phyloP scores from a whole-genome alignment of 2,888 invertebrate genomes.

The Coelinius sp. region DNA sequence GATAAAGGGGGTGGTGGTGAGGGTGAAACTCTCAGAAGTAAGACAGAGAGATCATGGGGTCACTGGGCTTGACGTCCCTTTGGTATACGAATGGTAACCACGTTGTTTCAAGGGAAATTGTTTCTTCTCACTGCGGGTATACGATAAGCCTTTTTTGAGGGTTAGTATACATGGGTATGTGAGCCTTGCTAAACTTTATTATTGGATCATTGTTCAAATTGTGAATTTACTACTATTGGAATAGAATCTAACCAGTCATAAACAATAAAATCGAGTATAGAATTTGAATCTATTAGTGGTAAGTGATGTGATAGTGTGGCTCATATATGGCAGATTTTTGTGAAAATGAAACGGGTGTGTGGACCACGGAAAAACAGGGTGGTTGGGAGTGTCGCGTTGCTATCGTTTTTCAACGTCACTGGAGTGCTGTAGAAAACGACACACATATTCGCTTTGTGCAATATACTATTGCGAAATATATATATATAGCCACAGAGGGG shows the following conservation, averaged over 20 bases:
- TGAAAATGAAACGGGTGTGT: constrained; percentile 3
- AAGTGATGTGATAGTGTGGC: not conserved
- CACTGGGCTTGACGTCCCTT: constrained; percentile 45
- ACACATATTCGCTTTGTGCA: constrained; percentile 41
- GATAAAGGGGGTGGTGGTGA: constrained; percentile 2
- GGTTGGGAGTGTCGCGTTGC: constrained; percentile 25
- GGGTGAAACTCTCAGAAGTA: not conserved
- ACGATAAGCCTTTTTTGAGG: constrained; percentile 45
- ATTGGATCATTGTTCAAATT: too few species aligned
- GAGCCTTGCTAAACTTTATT: too few species aligned
- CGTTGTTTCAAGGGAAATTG: constrained; percentile 45
- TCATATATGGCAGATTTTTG: not conserved
- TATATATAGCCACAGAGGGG: not conserved
- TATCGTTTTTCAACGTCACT: constrained; percentile 39
- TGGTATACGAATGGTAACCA: constrained; percentile 37
- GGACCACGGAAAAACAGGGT: not conserved
- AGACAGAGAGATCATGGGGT: constrained; percentile 33
- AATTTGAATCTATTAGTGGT: constrained; percentile 19
- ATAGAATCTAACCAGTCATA: not conserved
- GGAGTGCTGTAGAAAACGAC: constrained; percentile 42
- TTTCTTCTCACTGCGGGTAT: constrained; percentile 46
- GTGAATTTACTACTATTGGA: not conserved
- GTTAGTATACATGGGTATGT: not conserved
- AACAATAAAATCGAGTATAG: constrained; percentile 10
- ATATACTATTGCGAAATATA: constrained; percentile 33